Evolutionary conservation across 2,113 vertebrate genomes (phyloP).

Genomic region (Coryphaenoides rupestris): DNA sequence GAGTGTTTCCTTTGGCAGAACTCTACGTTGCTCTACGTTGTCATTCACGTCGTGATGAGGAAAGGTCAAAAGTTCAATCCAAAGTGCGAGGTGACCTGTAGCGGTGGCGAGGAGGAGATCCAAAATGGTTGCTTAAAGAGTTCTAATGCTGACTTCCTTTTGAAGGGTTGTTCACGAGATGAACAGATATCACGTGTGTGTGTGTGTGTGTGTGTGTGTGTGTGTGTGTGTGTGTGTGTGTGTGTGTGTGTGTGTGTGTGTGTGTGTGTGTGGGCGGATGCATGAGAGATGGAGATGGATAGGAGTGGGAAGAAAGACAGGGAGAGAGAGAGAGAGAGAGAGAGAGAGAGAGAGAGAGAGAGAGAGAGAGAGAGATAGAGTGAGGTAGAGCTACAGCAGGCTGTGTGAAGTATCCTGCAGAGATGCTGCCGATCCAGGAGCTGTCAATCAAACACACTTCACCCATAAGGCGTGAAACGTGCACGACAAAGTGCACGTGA

Average conservation of each 20-base stretch:
- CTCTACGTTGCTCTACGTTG: background rate
- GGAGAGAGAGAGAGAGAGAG: background rate
- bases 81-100: too few relatives aligned
- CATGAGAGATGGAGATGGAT: background rate
- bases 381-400: background rate
- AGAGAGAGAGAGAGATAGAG: background rate
- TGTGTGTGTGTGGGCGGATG: background rate
- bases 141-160: background rate
- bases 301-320: background rate
- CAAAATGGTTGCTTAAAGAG: background rate
- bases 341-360: background rate
- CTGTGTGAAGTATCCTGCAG: slow-evolving; percentile 44
- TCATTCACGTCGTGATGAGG: too few relatives aligned
- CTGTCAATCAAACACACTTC: slow-evolving; percentile 60
- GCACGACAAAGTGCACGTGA: slow-evolving; percentile 45
- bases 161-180: background rate
- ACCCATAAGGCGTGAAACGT: slow-evolving; percentile 59
- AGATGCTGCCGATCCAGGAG: slow-evolving; percentile 43
- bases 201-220: background rate
- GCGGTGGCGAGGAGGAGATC: too few relatives aligned
- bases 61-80: too few relatives aligned
- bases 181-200: background rate
- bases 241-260: background rate
- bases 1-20: too few relatives aligned
- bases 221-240: background rate